Base-by-base conservation (phyloP, 2,797 vertebrate species). In the Enteromius anoplus region DNA sequence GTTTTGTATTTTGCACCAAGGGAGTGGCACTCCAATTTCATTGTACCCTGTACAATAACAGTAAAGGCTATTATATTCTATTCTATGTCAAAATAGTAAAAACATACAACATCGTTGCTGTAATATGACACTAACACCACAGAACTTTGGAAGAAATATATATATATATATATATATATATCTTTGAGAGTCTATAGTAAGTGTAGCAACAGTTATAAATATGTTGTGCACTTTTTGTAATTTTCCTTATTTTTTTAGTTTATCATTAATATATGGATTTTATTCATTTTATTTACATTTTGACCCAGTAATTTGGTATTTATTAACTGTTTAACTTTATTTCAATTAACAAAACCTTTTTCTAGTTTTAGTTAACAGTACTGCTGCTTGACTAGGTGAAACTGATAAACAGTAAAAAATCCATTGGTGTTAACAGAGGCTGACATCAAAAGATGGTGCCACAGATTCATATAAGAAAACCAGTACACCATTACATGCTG, bases 391-490 rank as follows among this genome's bases (percentile, higher is more conserved):
- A 55, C 53, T 58, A 55, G n/a, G 23, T 11, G 10, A 58, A 58
- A 58, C 9, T 4, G 3, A 58, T 10, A 55, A n/a, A 58, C 3
- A 3, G 40, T 23, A 34, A 72, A 58, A 29, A 37, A 29, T 32
- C 7, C 29, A 7, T 10, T 19, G n/a, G n/a, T 3, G 34, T 51
- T 26, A 32, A 66, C 2, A 23, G 5, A 60, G 21, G 9, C 3
- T 68, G 6, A 26, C 26, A 75, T 62, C 81, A 66, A 19, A 29
- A 82, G 71, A 58, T 76, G 72, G 81, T 34, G 72, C 72, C 49
- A 42, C 49, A n/a, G 10, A 32, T n/a, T 76, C 12, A 45, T 68
- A 42, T 42, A 12, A 76, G 17, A n/a, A 49, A 37, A 49, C 6
- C 49, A 17, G 7, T 21, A 45, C n/a, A 70, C 21, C 4, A 21